Conservation (phyloP, 2,797 vertebrate genomes). For the Acipenser ruthenus region DNA sequence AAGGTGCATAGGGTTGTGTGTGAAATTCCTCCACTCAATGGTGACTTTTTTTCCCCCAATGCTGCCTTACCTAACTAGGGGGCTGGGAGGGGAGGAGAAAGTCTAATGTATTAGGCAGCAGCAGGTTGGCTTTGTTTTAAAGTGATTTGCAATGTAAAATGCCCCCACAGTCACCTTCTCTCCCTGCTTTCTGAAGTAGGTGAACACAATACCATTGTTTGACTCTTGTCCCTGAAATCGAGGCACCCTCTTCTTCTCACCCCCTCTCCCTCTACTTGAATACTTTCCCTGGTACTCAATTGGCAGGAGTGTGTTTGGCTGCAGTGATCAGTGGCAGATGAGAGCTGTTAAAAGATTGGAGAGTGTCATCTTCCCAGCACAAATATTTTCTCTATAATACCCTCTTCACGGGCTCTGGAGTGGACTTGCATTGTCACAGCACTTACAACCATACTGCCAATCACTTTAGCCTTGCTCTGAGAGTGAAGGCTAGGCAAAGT, state of each 20-base stretch:
- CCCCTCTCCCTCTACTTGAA: slow-evolving; percentile 6
- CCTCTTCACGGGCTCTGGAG: slow-evolving; percentile 70
- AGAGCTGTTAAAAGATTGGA: slow-evolving; percentile 63
- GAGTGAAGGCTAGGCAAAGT: slow-evolving; percentile 32
- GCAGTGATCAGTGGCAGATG: slow-evolving; percentile 41
- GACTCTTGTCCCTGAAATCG: slow-evolving; percentile 26
- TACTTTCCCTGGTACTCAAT: slow-evolving; percentile 29
- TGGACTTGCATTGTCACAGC: slow-evolving; percentile 53
- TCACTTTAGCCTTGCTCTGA: slow-evolving; percentile 24
- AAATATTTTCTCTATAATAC: slow-evolving; percentile 69
- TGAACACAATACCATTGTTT: slow-evolving; percentile 55
- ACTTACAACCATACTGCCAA: slow-evolving; percentile 30
- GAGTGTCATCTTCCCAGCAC: slow-evolving; percentile 65
- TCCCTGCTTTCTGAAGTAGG: slow-evolving; percentile 49
- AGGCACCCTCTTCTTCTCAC: slow-evolving; percentile 45
- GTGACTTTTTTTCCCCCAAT: slow-evolving; percentile 22
- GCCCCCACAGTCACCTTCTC: slow-evolving; percentile 56
- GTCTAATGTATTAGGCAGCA: slow-evolving; percentile 43
- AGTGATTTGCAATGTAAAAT: slow-evolving; percentile 31
- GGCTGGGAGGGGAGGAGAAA: slow-evolving; percentile 20
- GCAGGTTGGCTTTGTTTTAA: slow-evolving; percentile 32
- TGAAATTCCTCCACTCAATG: slow-evolving; percentile 49
- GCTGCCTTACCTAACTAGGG: slow-evolving; percentile 40
- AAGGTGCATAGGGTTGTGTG: slow-evolving; percentile 12
- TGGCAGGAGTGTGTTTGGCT: slow-evolving; percentile 41